Evolutionary conservation across 2,888 invertebrate species (phyloP).

Genomic region (Blastobasis lacticolella): DNA sequence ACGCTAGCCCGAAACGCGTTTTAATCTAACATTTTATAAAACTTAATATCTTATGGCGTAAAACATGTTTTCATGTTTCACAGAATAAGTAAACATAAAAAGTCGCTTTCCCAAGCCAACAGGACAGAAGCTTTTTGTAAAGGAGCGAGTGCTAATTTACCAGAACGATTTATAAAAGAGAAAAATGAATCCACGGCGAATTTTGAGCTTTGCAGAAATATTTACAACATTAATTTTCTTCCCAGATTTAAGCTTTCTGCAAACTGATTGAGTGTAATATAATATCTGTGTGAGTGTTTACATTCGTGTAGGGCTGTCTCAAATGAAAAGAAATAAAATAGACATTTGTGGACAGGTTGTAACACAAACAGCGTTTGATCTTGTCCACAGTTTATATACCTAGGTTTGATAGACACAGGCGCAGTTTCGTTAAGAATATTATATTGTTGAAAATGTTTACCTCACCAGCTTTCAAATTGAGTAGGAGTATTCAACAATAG

Average conservation of each 20-base stretch:
- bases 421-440: too few relatives aligned
- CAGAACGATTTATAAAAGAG: conserved; percentile 32
- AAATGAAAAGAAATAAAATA: too few relatives aligned
- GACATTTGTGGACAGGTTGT: too few relatives aligned
- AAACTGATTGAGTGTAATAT: too few relatives aligned
- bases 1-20: neutral
- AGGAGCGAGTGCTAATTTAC: conserved; percentile 40
- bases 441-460: too few relatives aligned
- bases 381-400: too few relatives aligned
- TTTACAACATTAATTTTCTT: conserved; percentile 14
- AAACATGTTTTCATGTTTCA: conserved; percentile 22
- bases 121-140: conserved; percentile 23
- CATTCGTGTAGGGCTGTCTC: too few relatives aligned
- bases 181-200: conserved; percentile 22
- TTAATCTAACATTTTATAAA: neutral
- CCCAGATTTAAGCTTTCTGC: neutral
- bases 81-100: conserved; percentile 29
- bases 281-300: too few relatives aligned
- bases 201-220: conserved; percentile 18
- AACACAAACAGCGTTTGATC: too few relatives aligned
- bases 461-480: too few relatives aligned
- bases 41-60: neutral
- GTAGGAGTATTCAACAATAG: too few relatives aligned
- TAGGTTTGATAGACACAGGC: too few relatives aligned
- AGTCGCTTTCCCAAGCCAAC: conserved; percentile 21